These are phyloP conservation scores for Hyposmocoma kahamanoa DNA, from an alignment of 1,140 invertebrate genomes.

Conservation along the genomic window DNA sequence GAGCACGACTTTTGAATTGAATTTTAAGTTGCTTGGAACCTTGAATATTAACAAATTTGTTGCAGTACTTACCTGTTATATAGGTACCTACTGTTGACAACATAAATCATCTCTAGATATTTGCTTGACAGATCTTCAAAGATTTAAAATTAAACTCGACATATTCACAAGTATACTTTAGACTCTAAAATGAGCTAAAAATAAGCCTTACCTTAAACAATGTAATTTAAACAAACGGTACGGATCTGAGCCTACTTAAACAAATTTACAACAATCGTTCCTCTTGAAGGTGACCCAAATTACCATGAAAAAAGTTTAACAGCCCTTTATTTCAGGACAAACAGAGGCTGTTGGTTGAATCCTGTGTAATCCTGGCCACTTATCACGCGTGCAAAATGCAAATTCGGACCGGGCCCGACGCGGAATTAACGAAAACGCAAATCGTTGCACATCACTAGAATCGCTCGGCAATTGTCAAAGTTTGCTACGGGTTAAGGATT, in stretches of 20 bases:
- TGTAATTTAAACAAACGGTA: constrained; percentile 45
- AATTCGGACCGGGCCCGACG: constrained; percentile 53
- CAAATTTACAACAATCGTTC: constrained; percentile 65
- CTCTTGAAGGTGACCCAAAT: constrained; percentile 69
- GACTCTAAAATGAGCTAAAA: too few species aligned
- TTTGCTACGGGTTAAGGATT: constrained; percentile 23
- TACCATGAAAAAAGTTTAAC: constrained; percentile 72
- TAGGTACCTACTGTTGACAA: too few species aligned
- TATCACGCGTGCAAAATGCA: constrained; percentile 74
- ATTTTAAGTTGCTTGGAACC: too few species aligned
- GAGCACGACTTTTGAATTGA: too few species aligned
- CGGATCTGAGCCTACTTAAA: constrained; percentile 61
- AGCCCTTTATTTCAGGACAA: constrained; percentile 71
- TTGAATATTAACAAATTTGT: too few species aligned
- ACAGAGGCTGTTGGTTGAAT: constrained; percentile 69
- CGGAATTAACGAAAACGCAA: constrained; percentile 59
- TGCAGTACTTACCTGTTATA: too few species aligned
- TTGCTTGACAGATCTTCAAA: too few species aligned
- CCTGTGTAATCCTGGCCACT: constrained; percentile 68
- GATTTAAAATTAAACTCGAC: too few species aligned
- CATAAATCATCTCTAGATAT: too few species aligned
- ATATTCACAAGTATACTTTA: too few species aligned
- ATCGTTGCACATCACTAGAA: constrained; percentile 23
- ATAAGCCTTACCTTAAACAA: constrained; percentile 32
- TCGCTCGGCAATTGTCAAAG: constrained; percentile 48